phyloP scores from a whole-genome alignment of 2,113 vertebrate species.

The Alligator mississippiensis region DNA sequence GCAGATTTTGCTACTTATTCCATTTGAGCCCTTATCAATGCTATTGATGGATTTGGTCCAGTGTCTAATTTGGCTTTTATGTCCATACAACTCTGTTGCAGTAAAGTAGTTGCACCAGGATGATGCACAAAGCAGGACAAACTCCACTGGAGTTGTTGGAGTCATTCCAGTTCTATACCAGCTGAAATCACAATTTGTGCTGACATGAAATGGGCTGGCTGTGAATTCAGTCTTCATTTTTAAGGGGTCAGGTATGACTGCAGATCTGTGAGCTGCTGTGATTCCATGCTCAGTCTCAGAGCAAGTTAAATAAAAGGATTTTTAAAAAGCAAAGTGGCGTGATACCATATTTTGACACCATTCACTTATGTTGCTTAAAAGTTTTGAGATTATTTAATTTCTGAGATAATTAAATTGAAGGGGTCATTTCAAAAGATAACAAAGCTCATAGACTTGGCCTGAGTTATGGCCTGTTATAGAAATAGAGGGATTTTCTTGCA shows the following conservation, averaged over 20 bases:
- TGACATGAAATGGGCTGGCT: accelerated
- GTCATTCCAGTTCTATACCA: background rate
- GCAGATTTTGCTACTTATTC: background rate
- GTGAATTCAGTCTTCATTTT: background rate
- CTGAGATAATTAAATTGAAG: slow-evolving; percentile 69
- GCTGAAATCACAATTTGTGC: background rate
- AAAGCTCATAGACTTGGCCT: slow-evolving; percentile 52
- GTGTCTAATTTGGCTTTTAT: background rate
- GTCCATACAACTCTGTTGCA: background rate
- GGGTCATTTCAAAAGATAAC: slow-evolving; percentile 71
- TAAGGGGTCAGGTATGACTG: accelerated
- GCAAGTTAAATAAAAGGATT: background rate
- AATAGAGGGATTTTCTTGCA: slow-evolving; percentile 43
- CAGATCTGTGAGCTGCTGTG: background rate
- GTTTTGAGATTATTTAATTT: slow-evolving; percentile 71
- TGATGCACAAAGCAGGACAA: background rate
- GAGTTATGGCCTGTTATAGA: slow-evolving; percentile 14
- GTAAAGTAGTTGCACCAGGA: background rate
- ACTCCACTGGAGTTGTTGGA: background rate
- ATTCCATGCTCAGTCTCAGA: background rate
- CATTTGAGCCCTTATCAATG: background rate
- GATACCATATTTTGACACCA: slow-evolving; percentile 60
- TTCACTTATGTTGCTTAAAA: slow-evolving; percentile 56
- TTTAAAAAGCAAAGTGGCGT: slow-evolving; percentile 1
- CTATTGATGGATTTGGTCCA: background rate